Evolutionary conservation across 1,140 invertebrate species (phyloP), one percentile per base, ranked within the genome.

Genomic region (Oryctes rhinoceros): DNA sequence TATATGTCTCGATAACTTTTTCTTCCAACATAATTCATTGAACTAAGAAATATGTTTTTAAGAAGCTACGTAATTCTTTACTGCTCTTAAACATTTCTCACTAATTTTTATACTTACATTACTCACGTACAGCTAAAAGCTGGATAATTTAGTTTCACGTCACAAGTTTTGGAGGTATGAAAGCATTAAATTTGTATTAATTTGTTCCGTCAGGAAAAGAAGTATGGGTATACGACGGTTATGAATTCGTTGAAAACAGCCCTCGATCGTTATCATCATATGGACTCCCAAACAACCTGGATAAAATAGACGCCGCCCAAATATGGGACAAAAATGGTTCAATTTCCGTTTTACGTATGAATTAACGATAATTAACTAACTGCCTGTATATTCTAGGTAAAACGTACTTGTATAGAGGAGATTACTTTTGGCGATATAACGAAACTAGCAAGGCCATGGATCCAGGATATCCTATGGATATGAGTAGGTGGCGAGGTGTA

Each of bases 301-400:
- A 90, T n/a, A 89, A 90, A 80, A 88, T 96, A 20, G 93, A 94
- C 86, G 93, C 94, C 1, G 93, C 91, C 2, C 91, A 94, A 86
- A 87, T 91, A 15, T 94, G 93, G 89, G 90, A 86, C 39, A 90
- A 85, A 84, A 81, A 91, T 89, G 87, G 90, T 90, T 10, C n/a
- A 11, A 53, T 4, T 44, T 53, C 13, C 74, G 83, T 44, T 76
- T 44, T 4, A 11, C 6, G 9, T 13, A 37, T 44, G 74, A 74
- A 74, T 74, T 20, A 7, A 74, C 9, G 39, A 44, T 44, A 35
- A 74, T 18, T 35, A 15, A 74, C 6, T 35, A 62, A 11, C 5
- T 15, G 3, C 13, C 10, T 37, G 78, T 78, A 79, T 62, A 48
- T 76, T 80, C 20, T 47, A 86, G 89, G 89, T 79, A 90, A 89